Conservation (phyloP, 2,888 invertebrate genomes). For the Cataglyphis cursor region DNA sequence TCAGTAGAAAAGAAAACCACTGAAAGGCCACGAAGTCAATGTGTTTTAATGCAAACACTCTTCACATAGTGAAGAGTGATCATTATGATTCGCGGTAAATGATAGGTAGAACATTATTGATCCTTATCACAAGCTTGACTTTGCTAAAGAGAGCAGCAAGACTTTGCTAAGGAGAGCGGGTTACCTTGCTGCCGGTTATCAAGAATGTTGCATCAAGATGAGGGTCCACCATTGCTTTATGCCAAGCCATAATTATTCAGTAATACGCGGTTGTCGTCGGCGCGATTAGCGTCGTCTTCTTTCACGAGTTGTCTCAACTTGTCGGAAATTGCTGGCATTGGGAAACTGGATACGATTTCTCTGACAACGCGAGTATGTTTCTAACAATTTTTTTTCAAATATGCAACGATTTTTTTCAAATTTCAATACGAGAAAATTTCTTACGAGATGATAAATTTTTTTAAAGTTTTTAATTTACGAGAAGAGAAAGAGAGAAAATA, state of each 20-base stretch:
- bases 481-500: background rate
- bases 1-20: background rate
- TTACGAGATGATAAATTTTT: background rate
- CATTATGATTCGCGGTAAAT: conserved; percentile 70
- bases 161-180: conserved; percentile 4
- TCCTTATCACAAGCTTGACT: conserved; percentile 69
- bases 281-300: conserved; percentile 73
- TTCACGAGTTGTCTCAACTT: conserved; percentile 53
- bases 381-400: background rate
- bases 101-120: conserved; percentile 68
- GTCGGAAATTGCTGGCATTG: conserved; percentile 72
- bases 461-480: background rate
- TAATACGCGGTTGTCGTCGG: conserved; percentile 78
- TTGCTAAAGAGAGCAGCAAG: conserved; percentile 50
- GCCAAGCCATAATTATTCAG: conserved; percentile 77
- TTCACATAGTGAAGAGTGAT: conserved; percentile 53
- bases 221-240: conserved; percentile 69
- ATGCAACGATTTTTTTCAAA: background rate
- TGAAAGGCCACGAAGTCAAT: background rate
- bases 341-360: conserved; percentile 63
- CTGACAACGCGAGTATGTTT: background rate
- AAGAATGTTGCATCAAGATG: conserved; percentile 57
- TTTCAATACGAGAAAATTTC: background rate
- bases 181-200: conserved; percentile 47
- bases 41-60: conserved; percentile 13